Evolutionary conservation across 2,888 invertebrate species (phyloP).

Genomic region (Sylvicola cinctus): DNA sequence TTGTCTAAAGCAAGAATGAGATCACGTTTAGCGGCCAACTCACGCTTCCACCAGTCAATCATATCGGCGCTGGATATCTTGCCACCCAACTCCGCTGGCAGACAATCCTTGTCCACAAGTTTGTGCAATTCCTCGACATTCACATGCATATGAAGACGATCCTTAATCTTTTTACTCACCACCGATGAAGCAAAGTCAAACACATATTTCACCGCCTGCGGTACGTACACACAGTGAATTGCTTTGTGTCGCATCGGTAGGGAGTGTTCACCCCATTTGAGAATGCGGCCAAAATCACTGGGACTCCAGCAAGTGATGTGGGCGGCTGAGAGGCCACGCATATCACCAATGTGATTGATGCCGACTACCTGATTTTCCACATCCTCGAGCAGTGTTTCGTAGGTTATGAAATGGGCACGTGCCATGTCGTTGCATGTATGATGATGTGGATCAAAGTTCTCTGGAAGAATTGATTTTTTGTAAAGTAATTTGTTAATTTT

Average conservation of each 20-base stretch:
- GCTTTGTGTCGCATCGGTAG: slow-evolving; percentile 61
- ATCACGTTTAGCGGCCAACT: slow-evolving; percentile 37
- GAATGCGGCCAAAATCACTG: slow-evolving; percentile 42
- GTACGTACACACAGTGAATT: slow-evolving; percentile 49
- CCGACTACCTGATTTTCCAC: slow-evolving; percentile 57
- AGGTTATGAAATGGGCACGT: slow-evolving; percentile 44
- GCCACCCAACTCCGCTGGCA: slow-evolving; percentile 56
- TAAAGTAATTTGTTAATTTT: neutral
- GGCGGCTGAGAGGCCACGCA: slow-evolving; percentile 35
- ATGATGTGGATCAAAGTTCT: slow-evolving; percentile 43
- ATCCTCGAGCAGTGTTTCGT: slow-evolving; percentile 55
- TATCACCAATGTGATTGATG: slow-evolving; percentile 50
- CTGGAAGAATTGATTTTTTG: too few relatives aligned
- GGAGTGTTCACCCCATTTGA: slow-evolving; percentile 67
- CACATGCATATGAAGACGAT: slow-evolving; percentile 37
- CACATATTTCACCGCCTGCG: slow-evolving; percentile 49
- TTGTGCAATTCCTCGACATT: slow-evolving; percentile 36
- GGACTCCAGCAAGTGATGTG: slow-evolving; percentile 54
- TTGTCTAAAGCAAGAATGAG: slow-evolving; percentile 35
- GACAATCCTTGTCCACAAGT: slow-evolving; percentile 34
- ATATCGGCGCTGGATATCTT: slow-evolving; percentile 45
- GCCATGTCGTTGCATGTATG: slow-evolving; percentile 49
- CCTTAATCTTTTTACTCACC: slow-evolving; percentile 49
- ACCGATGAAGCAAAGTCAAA: slow-evolving; percentile 50
- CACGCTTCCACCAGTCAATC: slow-evolving; percentile 43